Percentiles rank a stretch among this genome's conserved stretches.
These are phyloP conservation scores for Stenolophus ochropezus DNA, from an alignment of 2,888 invertebrate species.

Conservation along the genomic window DNA sequence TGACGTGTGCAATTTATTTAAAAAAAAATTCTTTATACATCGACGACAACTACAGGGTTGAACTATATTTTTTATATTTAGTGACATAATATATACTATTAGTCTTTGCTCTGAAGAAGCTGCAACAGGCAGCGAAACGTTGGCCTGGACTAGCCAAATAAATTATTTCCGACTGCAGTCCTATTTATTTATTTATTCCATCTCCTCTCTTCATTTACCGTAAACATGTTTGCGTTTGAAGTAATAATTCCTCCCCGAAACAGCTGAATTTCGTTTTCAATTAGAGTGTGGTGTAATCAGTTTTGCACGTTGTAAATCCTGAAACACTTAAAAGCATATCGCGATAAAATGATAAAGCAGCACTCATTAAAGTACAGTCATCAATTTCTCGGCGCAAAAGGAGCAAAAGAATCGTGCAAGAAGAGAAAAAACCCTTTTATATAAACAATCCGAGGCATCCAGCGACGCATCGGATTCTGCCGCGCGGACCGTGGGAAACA, in stretches of 20 bases:
- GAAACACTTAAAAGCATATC: slow-evolving; percentile 24
- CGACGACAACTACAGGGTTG: too few relatives aligned
- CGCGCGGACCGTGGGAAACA: slow-evolving; percentile 3
- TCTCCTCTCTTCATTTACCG: too few relatives aligned
- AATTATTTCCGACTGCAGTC: too few relatives aligned
- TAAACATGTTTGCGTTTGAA: too few relatives aligned
- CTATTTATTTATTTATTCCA: too few relatives aligned
- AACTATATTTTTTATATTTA: too few relatives aligned
- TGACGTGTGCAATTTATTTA: too few relatives aligned
- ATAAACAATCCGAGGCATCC: slow-evolving; percentile 34
- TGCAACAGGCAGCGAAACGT: too few relatives aligned
- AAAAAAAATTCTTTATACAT: too few relatives aligned
- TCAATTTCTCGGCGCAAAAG: slow-evolving; percentile 18
- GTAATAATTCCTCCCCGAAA: not conserved
- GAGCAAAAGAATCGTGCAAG: slow-evolving; percentile 10
- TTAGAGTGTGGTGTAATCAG: not conserved
- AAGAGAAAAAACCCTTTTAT: slow-evolving; percentile 39
- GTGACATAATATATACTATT: too few relatives aligned
- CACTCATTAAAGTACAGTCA: slow-evolving; percentile 38
- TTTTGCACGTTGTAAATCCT: slow-evolving; percentile 39
- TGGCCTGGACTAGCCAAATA: too few relatives aligned
- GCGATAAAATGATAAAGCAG: slow-evolving; percentile 40
- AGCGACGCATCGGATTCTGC: slow-evolving; percentile 1
- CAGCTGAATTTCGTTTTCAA: not conserved
- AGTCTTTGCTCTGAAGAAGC: too few relatives aligned